Percentiles rank a stretch among this genome's conserved stretches.
These are phyloP conservation scores for Argyrosomus japonicus DNA, from an alignment of 2,113 vertebrate species.

Conservation along the genomic window DNA sequence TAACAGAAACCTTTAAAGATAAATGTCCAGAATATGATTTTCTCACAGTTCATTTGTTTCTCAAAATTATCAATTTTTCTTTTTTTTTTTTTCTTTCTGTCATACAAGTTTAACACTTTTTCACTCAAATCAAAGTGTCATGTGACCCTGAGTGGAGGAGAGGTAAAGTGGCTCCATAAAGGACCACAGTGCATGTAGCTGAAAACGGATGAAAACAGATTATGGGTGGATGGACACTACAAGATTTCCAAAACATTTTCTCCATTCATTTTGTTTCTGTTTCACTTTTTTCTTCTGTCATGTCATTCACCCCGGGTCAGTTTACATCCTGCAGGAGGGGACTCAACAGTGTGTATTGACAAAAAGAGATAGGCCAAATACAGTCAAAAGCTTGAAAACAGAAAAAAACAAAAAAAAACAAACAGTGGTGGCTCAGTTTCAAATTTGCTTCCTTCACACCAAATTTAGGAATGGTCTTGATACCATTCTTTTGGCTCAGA, in stretches of 20 bases:
- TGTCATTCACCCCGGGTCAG: slow-evolving; percentile 17
- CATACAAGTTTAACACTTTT: slow-evolving; percentile 47
- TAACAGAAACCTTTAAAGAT: slow-evolving; percentile 89
- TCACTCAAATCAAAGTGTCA: slow-evolving; percentile 61
- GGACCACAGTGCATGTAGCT: slow-evolving; percentile 9
- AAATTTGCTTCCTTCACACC: slow-evolving; percentile 11
- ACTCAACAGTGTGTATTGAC: slow-evolving; percentile 27
- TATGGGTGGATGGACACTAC: slow-evolving; percentile 25
- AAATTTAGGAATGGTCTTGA: slow-evolving; percentile 34
- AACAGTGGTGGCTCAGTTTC: slow-evolving; percentile 23
- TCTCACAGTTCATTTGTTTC: slow-evolving; percentile 79
- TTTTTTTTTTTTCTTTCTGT: slow-evolving; percentile 50
- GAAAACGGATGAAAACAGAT: slow-evolving; percentile 42
- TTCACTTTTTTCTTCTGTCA: background rate
- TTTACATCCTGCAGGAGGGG: slow-evolving; percentile 35
- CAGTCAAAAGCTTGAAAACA: background rate
- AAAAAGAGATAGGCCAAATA: slow-evolving; percentile 4
- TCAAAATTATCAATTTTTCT: slow-evolving; percentile 57
- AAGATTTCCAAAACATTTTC: slow-evolving; percentile 16
- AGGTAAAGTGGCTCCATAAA: slow-evolving; percentile 39
- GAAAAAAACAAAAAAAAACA: background rate
- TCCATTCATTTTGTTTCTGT: background rate
- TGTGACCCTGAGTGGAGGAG: slow-evolving; percentile 46
- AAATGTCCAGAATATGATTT: slow-evolving; percentile 84
- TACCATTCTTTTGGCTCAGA: slow-evolving; percentile 59